These are phyloP conservation scores for Ochotona princeps DNA, from an alignment of 2,113 vertebrate genomes.

Conservation along the genomic window DNA sequence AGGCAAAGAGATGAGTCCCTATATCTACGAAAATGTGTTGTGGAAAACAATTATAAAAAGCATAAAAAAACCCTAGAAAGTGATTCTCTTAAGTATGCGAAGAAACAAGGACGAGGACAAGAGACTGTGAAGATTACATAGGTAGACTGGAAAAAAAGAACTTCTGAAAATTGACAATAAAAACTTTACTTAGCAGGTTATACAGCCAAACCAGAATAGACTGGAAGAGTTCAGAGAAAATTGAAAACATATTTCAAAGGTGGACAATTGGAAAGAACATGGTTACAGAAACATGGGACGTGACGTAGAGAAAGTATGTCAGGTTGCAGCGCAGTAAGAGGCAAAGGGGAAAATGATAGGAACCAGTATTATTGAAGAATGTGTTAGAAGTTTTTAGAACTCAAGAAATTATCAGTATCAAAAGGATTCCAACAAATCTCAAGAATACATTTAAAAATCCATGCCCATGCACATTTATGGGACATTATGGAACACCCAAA, in stretches of 20 bases:
- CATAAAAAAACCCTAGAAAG: too few species aligned
- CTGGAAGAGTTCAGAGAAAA: not conserved
- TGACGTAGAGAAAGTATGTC: not conserved
- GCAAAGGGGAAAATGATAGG: not conserved
- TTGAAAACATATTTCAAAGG: not conserved
- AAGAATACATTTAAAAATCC: conserved; percentile 4
- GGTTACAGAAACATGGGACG: not conserved
- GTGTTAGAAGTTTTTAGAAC: not conserved
- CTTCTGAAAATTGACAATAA: not conserved
- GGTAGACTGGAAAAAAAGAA: not conserved
- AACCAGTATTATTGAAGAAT: not conserved
- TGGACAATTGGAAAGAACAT: not conserved
- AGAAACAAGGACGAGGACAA: not conserved
- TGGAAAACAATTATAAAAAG: too few species aligned
- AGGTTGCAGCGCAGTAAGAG: not conserved
- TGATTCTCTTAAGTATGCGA: not conserved
- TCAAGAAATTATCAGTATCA: not conserved
- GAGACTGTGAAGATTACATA: not conserved
- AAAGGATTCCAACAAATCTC: not conserved
- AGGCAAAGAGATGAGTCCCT: too few species aligned
- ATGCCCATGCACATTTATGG: not conserved
- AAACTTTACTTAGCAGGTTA: not conserved
- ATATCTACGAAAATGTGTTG: too few species aligned
- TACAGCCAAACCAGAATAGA: not conserved
- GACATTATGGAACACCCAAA: not conserved